Base-by-base conservation (phyloP, 2,888 invertebrate species). In the Epirrhoe alternata region DNA sequence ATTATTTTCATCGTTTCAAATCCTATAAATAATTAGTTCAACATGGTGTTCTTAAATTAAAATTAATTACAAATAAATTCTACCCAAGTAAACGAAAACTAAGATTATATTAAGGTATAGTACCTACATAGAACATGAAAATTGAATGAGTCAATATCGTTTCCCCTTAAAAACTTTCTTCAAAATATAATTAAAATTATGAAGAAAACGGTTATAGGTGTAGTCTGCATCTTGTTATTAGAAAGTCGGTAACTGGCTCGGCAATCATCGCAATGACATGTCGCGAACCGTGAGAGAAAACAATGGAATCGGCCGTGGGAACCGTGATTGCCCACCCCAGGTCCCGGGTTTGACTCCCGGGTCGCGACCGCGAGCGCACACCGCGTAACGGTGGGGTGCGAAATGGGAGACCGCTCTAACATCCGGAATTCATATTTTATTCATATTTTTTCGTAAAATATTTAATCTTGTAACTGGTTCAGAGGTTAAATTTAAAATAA, bases 351-450 rank as follows among this genome's bases (percentile, higher is more conserved):
- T 83, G 86, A 83, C 68, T 83, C 86, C 80, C 82, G 82, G 67
- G 80, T 77, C 82, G 79, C 81, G 79, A 68, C 66, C 69, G 66
- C 69, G 67, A 47, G 78, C 78, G 75, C 81, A 83, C 81, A 75
- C 74, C 74, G 82, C 86, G 88, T 85, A 82, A 92, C 92, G 90
- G 86, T 89, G 83, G 92, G 92, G 92, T 89, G 91, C 90, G 85
- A 88, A 90, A 86, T 79, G 81, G 79, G 77, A 76, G 71, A 71
- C 77, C 79, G 77, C 74, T 78, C 79, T 77, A 76, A 86, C 87
- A 87, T 89, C 90, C 90, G 90, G 89, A 87, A 80, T 79, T 77
- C 76, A 81, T 79, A 82, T 82, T 78, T 75, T 74, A 80, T 81
- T 84, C 80, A 81, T 82, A 77, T 71, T 71, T 51, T 55, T 63